A percentile compares a stretch with the other conserved stretches of the same genome.
Conservation (phyloP, 2,113 vertebrate species). For the Oreotrochilus melanogaster region DNA sequence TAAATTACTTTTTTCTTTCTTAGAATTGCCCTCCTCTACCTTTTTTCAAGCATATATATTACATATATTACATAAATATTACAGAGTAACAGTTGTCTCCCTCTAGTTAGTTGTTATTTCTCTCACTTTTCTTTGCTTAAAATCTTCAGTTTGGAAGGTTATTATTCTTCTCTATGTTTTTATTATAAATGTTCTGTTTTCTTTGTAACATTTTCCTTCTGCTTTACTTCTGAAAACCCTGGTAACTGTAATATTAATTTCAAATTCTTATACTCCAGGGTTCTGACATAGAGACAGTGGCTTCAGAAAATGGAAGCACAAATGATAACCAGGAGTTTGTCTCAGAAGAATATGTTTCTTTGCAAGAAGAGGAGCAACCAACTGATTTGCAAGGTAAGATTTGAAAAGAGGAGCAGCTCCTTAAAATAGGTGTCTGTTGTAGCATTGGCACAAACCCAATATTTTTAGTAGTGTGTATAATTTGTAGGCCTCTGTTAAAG, state of each 20-base stretch:
- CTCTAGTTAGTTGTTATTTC: neutral
- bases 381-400: conserved; percentile 69
- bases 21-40: neutral
- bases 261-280: conserved; percentile 78
- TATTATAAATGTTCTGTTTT: neutral
- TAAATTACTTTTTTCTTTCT: neutral
- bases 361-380: conserved; percentile 69
- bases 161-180: neutral
- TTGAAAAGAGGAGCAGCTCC: neutral
- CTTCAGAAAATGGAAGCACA: conserved; percentile 76
- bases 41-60: neutral
- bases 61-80: neutral
- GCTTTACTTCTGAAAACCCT: neutral
- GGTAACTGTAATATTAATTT: neutral
- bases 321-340: conserved; percentile 55
- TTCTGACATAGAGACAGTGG: conserved; percentile 89
- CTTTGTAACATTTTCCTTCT: neutral
- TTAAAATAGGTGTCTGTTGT: neutral
- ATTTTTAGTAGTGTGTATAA: neutral
- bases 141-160: neutral
- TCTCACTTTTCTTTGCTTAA: neutral
- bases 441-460: neutral
- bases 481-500: neutral
- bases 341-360: conserved; percentile 56
- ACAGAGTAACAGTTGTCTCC: neutral